Conservation (phyloP, 1,140 invertebrate species). For the Steinernema feltiae region DNA sequence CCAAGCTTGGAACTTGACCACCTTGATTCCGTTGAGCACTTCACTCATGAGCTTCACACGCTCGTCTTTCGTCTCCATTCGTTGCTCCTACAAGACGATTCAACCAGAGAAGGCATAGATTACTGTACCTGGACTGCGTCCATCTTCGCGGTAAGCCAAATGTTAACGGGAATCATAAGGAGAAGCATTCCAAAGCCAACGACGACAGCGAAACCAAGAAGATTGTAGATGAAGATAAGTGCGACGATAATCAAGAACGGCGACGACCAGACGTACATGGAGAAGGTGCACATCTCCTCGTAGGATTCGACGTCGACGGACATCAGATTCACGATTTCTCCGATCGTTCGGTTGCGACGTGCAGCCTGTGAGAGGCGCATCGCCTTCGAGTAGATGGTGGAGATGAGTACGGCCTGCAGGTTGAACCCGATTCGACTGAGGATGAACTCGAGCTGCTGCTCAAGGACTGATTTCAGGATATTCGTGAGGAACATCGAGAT, state of each 20-base stretch:
- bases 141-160: slow-evolving; percentile 58
- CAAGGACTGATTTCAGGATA: slow-evolving; percentile 43
- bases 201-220: slow-evolving; percentile 57
- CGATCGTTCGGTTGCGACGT: slow-evolving; percentile 62
- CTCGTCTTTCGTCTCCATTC: slow-evolving; percentile 57
- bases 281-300: slow-evolving; percentile 59
- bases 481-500: slow-evolving; percentile 44
- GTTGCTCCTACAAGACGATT: slow-evolving; percentile 29
- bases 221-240: slow-evolving; percentile 57
- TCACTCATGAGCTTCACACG: slow-evolving; percentile 53
- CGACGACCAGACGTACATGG: slow-evolving; percentile 58
- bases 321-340: slow-evolving; percentile 66
- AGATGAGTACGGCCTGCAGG: not conserved
- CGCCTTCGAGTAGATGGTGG: slow-evolving; percentile 30
- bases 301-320: slow-evolving; percentile 60
- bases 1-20: slow-evolving; percentile 56
- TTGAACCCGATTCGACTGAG: not conserved
- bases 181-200: slow-evolving; percentile 58
- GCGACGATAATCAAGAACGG: slow-evolving; percentile 51
- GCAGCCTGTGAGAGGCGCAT: slow-evolving; percentile 58
- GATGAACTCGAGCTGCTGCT: not conserved
- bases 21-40: slow-evolving; percentile 58
- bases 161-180: slow-evolving; percentile 57
- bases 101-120: not conserved
- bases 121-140: slow-evolving; percentile 59